Evolutionary conservation across 2,113 vertebrate species (phyloP).

Genomic region (Ia io): DNA sequence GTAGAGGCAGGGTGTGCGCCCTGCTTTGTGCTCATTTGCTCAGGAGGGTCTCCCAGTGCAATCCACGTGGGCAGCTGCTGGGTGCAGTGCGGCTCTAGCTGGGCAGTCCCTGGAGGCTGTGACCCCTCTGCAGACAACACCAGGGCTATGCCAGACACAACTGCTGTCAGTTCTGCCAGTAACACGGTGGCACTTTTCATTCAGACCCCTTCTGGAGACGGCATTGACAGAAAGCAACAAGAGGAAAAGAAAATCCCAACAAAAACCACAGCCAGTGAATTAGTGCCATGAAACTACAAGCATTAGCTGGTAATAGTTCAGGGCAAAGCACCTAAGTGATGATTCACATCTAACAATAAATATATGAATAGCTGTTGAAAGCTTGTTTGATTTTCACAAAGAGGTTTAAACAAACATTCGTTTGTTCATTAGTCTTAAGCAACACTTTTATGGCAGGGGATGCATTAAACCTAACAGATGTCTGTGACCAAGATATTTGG

Average conservation of each 20-base stretch:
- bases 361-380: constrained; percentile 83
- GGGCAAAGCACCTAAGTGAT: constrained; percentile 78
- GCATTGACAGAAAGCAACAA: constrained; percentile 64
- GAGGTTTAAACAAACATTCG: constrained; percentile 83
- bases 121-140: constrained; percentile 69
- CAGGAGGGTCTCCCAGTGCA: constrained; percentile 73
- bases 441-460: constrained; percentile 81
- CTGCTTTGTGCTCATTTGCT: constrained; percentile 74
- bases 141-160: neutral
- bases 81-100: constrained; percentile 63
- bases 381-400: constrained; percentile 85
- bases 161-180: constrained; percentile 71
- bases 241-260: neutral
- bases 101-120: constrained; percentile 67
- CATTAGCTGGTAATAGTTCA: constrained; percentile 76
- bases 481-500: constrained; percentile 74
- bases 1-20: neutral
- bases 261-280: constrained; percentile 56
- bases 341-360: constrained; percentile 83
- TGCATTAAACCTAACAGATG: constrained; percentile 85
- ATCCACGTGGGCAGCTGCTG: constrained; percentile 74
- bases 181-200: constrained; percentile 70
- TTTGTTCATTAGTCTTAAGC: constrained; percentile 86
- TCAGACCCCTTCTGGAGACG: constrained; percentile 74
- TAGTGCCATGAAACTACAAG: constrained; percentile 70